These are phyloP conservation scores for Drosophila suboccidentalis DNA, from an alignment of 2,888 invertebrate species.

Conservation along the genomic window DNA sequence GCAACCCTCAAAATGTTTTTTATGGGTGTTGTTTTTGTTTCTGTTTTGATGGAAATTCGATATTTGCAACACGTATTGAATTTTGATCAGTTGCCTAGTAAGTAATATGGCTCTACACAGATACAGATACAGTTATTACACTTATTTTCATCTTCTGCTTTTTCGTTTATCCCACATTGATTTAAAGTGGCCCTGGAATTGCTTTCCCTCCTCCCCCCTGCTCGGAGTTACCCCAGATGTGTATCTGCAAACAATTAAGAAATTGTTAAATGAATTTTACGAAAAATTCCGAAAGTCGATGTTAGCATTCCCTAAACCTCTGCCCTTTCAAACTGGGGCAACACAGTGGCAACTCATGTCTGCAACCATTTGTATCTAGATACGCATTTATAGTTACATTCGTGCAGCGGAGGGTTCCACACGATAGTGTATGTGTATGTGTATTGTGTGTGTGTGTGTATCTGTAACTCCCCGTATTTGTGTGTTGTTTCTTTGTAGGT, in stretches of 20 bases:
- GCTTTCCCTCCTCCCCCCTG: neutral
- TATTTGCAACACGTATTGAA: constrained; percentile 80
- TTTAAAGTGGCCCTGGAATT: constrained; percentile 52
- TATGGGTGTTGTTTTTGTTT: constrained; percentile 69
- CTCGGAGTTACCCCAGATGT: constrained; percentile 54
- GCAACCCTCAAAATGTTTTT: constrained; percentile 74
- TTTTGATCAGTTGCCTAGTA: constrained; percentile 75
- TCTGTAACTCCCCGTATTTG: constrained; percentile 4
- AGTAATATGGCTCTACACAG: constrained; percentile 60
- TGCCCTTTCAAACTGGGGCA: constrained; percentile 3
- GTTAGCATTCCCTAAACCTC: constrained; percentile 12
- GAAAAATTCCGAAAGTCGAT: constrained; percentile 58
- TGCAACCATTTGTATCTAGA: constrained; percentile 67
- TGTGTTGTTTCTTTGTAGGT: constrained; percentile 65
- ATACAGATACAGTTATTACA: constrained; percentile 17
- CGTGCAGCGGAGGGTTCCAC: constrained; percentile 37
- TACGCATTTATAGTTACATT: constrained; percentile 55
- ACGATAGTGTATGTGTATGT: constrained; percentile 6
- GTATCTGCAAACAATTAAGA: constrained; percentile 81
- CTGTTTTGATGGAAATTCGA: constrained; percentile 81
- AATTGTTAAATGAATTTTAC: constrained; percentile 79
- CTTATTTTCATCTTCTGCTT: constrained; percentile 12
- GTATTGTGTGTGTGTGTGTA: constrained; percentile 14
- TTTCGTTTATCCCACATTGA: constrained; percentile 49
- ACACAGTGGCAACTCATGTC: constrained; percentile 50